phyloP scores from a whole-genome alignment of 2,113 vertebrate species.

The Pleuronectes platessa region DNA sequence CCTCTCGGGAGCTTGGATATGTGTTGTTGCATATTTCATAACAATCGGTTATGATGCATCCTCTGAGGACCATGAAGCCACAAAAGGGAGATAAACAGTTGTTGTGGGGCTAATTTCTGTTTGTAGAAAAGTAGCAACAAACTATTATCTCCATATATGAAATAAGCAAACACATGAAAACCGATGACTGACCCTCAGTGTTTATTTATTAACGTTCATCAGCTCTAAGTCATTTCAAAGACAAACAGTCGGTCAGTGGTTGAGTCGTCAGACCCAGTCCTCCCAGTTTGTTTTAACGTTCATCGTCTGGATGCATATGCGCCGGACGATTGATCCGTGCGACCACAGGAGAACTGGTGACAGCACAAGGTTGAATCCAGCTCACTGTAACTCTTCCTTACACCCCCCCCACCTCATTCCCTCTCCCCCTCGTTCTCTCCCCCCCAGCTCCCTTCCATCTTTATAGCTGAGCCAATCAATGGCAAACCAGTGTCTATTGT shows the following conservation, averaged over 20 bases:
- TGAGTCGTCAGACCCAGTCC: conserved; percentile 50
- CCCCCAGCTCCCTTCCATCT: conserved; percentile 66
- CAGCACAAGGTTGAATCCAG: conserved; percentile 62
- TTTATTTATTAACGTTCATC: too few species aligned
- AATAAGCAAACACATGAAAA: background rate
- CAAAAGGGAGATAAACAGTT: too few species aligned
- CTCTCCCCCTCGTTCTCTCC: conserved; percentile 9
- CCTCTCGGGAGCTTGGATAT: background rate
- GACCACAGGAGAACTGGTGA: conserved; percentile 52
- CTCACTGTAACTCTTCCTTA: conserved; percentile 23
- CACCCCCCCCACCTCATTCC: conserved; percentile 5
- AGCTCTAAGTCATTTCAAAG: conserved; percentile 58
- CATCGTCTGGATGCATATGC: conserved; percentile 63
- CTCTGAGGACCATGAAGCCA: background rate
- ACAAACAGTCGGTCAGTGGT: conserved; percentile 37
- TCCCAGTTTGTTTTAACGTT: conserved; percentile 24
- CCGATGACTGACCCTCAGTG: too few species aligned
- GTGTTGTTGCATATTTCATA: too few species aligned
- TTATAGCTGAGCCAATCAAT: conserved; percentile 82
- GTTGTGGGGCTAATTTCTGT: background rate
- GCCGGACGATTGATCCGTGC: conserved; percentile 46
- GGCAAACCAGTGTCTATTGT: conserved; percentile 82
- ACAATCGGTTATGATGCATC: background rate
- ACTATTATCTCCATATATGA: background rate
- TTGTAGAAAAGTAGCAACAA: background rate